Conservation (phyloP, 1,140 invertebrate genomes). For the Doryteuthis pealeii region DNA sequence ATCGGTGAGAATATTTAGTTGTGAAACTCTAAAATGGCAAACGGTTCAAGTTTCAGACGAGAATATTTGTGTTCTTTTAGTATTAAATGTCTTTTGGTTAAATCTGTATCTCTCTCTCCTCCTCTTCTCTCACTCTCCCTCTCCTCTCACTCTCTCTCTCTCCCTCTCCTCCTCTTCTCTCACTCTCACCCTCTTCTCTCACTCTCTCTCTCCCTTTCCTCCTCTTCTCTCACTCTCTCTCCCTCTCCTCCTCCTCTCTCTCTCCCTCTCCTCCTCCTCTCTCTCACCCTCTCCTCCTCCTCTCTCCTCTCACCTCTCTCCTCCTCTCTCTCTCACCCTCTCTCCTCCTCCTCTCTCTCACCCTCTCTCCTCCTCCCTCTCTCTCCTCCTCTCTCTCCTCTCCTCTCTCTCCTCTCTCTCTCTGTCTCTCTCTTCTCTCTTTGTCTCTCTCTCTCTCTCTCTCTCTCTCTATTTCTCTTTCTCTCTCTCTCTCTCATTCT, state of each 20-base stretch:
- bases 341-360: neutral
- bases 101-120: neutral
- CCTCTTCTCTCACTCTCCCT: neutral
- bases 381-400: neutral
- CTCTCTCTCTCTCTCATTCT: too few relatives aligned
- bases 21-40: too few relatives aligned
- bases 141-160: too few relatives aligned
- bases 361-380: neutral
- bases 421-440: neutral
- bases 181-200: too few relatives aligned
- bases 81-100: too few relatives aligned
- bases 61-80: too few relatives aligned
- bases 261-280: neutral
- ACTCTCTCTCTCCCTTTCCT: too few relatives aligned
- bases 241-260: neutral
- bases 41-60: too few relatives aligned
- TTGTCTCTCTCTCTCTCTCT: neutral
- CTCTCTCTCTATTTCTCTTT: too few relatives aligned
- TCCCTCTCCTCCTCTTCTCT: too few relatives aligned
- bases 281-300: constrained; percentile 1
- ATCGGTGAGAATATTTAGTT: too few relatives aligned
- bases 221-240: neutral
- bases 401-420: neutral
- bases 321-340: constrained; percentile 10
- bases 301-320: constrained; percentile 7